Conservation (phyloP, 2,888 invertebrate genomes). For the Sarcophaga rosellei region DNA sequence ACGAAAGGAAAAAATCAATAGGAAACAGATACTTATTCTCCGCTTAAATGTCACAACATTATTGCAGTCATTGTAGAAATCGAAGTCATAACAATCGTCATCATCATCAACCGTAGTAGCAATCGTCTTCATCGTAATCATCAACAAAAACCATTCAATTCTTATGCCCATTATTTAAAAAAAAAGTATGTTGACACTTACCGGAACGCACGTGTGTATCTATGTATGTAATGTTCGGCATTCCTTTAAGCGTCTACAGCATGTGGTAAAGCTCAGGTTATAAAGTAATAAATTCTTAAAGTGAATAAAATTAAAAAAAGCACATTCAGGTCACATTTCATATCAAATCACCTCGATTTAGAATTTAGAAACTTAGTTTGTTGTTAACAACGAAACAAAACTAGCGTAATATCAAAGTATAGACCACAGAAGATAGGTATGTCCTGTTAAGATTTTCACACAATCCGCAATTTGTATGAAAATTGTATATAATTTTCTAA, state of each 20-base stretch:
- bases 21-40: constrained; percentile 75
- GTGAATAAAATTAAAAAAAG: no score
- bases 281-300: no score
- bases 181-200: constrained; percentile 58
- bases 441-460: no score
- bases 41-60: constrained; percentile 50
- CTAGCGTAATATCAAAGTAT: no score
- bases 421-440: no score
- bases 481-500: no score
- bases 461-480: no score
- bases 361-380: no score
- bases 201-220: constrained; percentile 44
- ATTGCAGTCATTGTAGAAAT: constrained; percentile 42
- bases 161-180: constrained; percentile 47
- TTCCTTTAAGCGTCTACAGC: not conserved
- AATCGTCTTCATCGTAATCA: constrained; percentile 35
- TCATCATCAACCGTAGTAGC: not conserved
- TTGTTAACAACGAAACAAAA: no score
- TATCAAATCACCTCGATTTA: no score
- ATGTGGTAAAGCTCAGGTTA: not conserved
- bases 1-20: constrained; percentile 75
- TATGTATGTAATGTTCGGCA: constrained; percentile 31
- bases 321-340: no score
- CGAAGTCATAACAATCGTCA: constrained; percentile 26
- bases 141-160: constrained; percentile 33